Evolutionary conservation across 2,888 invertebrate genomes (phyloP), one percentile per base, ranked within the genome.

Genomic region (Apamea sordens): DNA sequence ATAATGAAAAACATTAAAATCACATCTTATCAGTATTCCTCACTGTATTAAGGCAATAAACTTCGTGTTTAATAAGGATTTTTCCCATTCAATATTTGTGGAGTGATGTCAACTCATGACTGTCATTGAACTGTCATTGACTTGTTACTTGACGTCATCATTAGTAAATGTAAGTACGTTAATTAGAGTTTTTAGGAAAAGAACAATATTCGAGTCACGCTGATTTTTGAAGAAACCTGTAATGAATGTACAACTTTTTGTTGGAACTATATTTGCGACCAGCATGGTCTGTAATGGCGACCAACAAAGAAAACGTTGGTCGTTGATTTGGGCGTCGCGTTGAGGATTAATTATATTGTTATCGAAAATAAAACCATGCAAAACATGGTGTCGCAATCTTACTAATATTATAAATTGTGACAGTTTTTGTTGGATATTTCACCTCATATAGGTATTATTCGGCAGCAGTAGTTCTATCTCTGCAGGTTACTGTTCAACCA

Each of bases 91-190:
- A 59, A 36, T 77, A 53, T 70, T 76, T 47, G 63, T 28, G 18
- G 7, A 70, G 69, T 50, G 64, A 65, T 50, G 56, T 50, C 47
- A 64, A 36, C 44, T 68, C 13, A 10, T 41, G 28, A 36, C 21
- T 59, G 75, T 70, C 44, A 76, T 13, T 75, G 78, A 77, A 81
- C 81, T 67, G 80, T 59, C 71, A 28, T 69, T 70, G 74, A 56
- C 69, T 75, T 50, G 21, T 36, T 50, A 28, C 36, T 24, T 82
- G 74, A 28, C 50, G 50, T 47, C 21, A 18, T 68, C 8, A 28
- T 68, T 80, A 68, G 53, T 68, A 15, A 68, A 24, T 56, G 18
- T n/a, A n/a, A n/a, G n/a, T 24, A 64, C 68, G 68, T 15, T 41
- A 68, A 63, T 64, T 36, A 56, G 28, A 68, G 24, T n/a, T 56